phyloP scores from a whole-genome alignment of 2,797 vertebrate genomes.

The Acomys russatus region DNA sequence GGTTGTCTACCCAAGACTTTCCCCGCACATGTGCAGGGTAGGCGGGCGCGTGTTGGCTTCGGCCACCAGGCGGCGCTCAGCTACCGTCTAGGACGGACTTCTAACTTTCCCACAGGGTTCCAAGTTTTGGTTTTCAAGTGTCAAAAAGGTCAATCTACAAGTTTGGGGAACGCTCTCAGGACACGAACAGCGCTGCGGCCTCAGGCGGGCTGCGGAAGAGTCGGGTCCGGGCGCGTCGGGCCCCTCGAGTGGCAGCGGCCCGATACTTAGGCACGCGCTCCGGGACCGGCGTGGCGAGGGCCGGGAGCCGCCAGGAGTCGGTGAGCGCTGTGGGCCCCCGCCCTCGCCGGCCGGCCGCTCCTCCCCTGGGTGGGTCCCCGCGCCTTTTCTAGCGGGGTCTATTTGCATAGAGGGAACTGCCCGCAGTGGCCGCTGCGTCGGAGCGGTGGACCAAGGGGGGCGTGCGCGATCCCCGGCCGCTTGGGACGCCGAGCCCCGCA shows the following conservation, averaged over 20 bases:
- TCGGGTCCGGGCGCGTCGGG: too few species aligned
- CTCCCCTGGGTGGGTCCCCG: conserved; percentile 81
- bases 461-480: conserved; percentile 36
- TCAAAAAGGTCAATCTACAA: conserved; percentile 49
- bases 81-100: background rate
- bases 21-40: background rate
- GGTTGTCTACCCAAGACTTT: background rate
- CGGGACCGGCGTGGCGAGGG: background rate
- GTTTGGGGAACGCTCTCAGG: background rate
- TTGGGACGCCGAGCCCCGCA: conserved; percentile 66
- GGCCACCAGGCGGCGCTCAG: conserved; percentile 75
- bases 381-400: conserved; percentile 78
- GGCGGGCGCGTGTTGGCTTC: background rate
- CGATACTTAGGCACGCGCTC: background rate
- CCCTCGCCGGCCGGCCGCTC: conserved; percentile 63
- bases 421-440: conserved; percentile 68
- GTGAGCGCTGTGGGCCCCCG: background rate
- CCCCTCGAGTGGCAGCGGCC: background rate
- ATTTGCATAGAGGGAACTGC: conserved; percentile 88
- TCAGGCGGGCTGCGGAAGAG: background rate
- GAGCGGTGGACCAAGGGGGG: conserved; percentile 64
- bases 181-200: background rate
- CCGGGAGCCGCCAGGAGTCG: fast-evolving
- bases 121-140: conserved; percentile 30
- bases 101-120: background rate